Conservation (phyloP, 2,113 vertebrate genomes). For the Ameiurus melas region DNA sequence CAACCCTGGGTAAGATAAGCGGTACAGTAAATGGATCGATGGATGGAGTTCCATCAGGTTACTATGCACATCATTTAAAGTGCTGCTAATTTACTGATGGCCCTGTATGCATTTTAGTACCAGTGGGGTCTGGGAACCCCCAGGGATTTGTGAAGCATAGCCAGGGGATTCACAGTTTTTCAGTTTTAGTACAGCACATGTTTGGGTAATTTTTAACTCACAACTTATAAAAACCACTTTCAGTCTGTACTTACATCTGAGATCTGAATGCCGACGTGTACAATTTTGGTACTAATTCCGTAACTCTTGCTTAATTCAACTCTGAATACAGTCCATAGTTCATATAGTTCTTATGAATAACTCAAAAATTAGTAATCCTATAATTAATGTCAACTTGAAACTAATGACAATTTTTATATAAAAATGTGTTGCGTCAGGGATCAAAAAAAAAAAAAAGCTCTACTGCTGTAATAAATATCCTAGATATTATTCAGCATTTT, state of each 20-base stretch:
- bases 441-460: conserved; percentile 1
- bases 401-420: not conserved
- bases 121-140: not conserved
- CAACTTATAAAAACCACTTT: not conserved
- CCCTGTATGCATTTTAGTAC: not conserved
- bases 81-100: not conserved
- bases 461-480: not conserved
- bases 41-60: not conserved
- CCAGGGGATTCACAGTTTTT: not conserved
- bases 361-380: not conserved
- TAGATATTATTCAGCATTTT: not conserved
- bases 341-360: not conserved
- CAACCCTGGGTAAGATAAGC: too few relatives aligned
- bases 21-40: not conserved
- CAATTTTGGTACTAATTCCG: not conserved
- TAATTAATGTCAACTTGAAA: not conserved
- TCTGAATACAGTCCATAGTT: not conserved
- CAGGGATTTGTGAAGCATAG: not conserved
- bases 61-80: not conserved
- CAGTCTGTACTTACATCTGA: not conserved
- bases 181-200: not conserved
- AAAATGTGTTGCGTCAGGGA: not conserved
- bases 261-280: not conserved
- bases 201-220: not conserved
- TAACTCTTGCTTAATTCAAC: not conserved